Base-by-base conservation (phyloP, 2,888 invertebrate genomes). In the Nebria salina region DNA sequence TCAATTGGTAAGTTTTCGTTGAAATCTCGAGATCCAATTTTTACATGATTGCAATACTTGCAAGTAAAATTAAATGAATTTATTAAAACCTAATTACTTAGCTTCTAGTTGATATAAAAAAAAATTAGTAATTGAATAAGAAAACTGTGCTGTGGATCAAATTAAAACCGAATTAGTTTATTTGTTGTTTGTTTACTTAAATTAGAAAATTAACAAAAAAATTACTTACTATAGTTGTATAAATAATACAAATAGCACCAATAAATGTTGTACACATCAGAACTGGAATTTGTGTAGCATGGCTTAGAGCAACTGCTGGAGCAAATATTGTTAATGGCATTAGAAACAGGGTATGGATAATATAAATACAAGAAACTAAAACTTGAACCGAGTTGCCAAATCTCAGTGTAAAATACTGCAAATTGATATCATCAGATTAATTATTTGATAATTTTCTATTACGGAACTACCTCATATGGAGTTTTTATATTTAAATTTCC, bases 201-300 rank as follows among this genome's bases (percentile, higher is more conserved):
- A 20, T 20, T 20, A 20, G 20, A 20, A 1, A 20, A 20, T 20
- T 20, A 20, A 20, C 20, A 20, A 20, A 20, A 20, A 20, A 20
- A 20, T 20, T 13, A 76, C 76, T 68, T 68, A 76, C 76, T 41
- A 76, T 68, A n/a, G 43, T 68, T 3, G 76, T 76, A 42, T 76
- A 76, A 20, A 76, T 68, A 9, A 68, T 76, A 43, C 76, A 76
- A 68, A 76, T 76, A 9, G 11, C 34, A 34, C 76, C 76, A 41
- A 76, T 68, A 42, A 42, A 6, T 15, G 76, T 68, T 3, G 76
- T 76, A 25, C 76, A 76, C 2, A 76, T 1, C 2, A 41, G 2
- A 9, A 76, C 15, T 15, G 76, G 42, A 68, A 68, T 20, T 25
- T 76, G 42, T 76, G 76, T 76, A 5, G 42, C 41, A 42, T 76